Conservation (phyloP, 2,113 vertebrate genomes). For the Candoia aspera region DNA sequence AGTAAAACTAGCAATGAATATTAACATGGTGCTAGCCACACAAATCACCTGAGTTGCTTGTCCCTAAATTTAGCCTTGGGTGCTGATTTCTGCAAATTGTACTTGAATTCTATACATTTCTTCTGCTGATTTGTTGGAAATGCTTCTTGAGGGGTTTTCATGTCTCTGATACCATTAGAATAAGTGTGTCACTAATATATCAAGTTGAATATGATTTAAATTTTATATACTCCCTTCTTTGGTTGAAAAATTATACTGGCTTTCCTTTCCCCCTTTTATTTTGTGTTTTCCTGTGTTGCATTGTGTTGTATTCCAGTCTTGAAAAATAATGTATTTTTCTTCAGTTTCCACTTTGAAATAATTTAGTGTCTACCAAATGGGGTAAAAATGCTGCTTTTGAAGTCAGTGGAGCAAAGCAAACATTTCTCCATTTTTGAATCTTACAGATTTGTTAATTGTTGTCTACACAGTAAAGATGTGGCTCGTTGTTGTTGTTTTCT, state of each 20-base stretch:
- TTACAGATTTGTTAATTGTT: slow-evolving; percentile 22
- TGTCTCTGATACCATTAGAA: background rate
- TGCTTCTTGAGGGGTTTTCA: background rate
- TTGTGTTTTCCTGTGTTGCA: background rate
- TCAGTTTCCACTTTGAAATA: slow-evolving; percentile 22
- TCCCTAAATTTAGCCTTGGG: background rate
- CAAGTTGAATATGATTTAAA: background rate
- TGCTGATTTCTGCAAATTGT: background rate
- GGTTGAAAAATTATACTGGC: background rate
- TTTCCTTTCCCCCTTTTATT: background rate
- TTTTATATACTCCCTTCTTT: background rate
- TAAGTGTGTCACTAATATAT: background rate
- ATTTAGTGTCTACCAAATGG: slow-evolving; percentile 24
- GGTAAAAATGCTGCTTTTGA: slow-evolving; percentile 25
- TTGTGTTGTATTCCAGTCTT: background rate
- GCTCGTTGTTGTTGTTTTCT: background rate
- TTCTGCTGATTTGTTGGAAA: background rate
- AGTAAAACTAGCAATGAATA: background rate
- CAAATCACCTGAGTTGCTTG: background rate
- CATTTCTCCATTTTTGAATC: slow-evolving; percentile 21
- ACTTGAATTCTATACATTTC: background rate
- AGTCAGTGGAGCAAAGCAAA: slow-evolving; percentile 4
- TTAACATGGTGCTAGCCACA: background rate
- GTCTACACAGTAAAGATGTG: slow-evolving; percentile 8
- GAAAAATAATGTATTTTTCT: slow-evolving; percentile 6